Evolutionary conservation across 2,888 invertebrate species (phyloP), one percentile per base, ranked within the genome.

Genomic region (Mesoligia furuncula): DNA sequence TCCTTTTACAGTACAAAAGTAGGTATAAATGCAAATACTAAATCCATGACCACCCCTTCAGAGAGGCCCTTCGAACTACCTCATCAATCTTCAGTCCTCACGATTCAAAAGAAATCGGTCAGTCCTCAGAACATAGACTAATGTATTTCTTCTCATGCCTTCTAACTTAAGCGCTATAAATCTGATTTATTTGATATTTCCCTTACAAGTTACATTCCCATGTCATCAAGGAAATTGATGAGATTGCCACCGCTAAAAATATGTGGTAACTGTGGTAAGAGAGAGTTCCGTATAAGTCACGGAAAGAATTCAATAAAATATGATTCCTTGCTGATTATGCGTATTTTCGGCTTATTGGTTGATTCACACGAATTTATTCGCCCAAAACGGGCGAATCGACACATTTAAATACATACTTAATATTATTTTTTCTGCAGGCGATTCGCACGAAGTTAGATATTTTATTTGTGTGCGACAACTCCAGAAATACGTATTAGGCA

Each of bases 181-280:
- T 83, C 68, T 78, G 81, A 87, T 87, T 81, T 83, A 87, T 80
- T 57, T 27, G 62, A 79, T 74, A 75, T 80, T 84, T 78, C 68
- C 79, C 73, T 86, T 73, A 67, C 36, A 64, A 71, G 36, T 71
- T 78, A 80, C 73, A 86, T 83, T 83, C 20, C 77, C 67, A 48
- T 77, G 85, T 83, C 79, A 85, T 80, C 81, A 71, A 57, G 20
- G 39, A 76, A 88, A 87, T 88, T 85, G 81, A 87, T 87, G 88
- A 75, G 81, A 86, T 80, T 83, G 75, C 80, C 48, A 61, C 48
- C 48, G n/a, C 70, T 67, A 85, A 73, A 81, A 80, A 70, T 51
- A 54, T 61, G 68, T 20, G 51, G 39, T 13, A 61, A 69, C 13
- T 54, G 24, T 45, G 24, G 9, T 31, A 27, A 9, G 20, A 4